phyloP scores from a whole-genome alignment of 2,113 vertebrate species.

The Nycticryphes semicollaris region DNA sequence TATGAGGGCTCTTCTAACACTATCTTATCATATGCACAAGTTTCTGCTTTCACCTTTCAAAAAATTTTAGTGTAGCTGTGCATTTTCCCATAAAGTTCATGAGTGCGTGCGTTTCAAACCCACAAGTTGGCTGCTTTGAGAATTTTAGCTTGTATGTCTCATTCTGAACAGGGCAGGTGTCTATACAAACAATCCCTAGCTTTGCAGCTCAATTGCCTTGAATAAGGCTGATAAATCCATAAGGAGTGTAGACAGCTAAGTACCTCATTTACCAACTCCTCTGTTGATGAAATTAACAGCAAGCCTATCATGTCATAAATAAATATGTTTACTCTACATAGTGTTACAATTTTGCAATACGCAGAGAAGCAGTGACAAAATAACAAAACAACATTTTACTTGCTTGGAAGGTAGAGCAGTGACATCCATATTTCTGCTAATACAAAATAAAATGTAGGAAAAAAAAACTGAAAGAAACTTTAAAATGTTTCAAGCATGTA shows the following conservation, averaged over 20 bases:
- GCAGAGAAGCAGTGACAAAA: background rate
- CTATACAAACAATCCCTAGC: background rate
- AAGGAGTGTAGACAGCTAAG: background rate
- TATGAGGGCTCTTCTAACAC: background rate
- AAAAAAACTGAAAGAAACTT: rapidly evolving
- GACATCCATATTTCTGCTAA: background rate
- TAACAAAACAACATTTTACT: background rate
- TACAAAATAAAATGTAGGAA: background rate
- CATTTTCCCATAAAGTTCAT: background rate
- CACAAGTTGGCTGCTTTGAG: background rate
- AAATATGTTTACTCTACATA: background rate
- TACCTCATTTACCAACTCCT: background rate
- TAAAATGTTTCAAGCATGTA: background rate
- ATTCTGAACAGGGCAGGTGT: background rate
- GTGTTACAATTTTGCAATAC: background rate
- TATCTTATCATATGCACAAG: background rate
- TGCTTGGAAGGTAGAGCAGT: background rate
- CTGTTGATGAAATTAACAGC: background rate
- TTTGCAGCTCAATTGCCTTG: background rate
- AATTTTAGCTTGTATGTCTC: background rate
- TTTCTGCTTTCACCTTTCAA: constrained; percentile 7
- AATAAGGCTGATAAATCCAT: background rate
- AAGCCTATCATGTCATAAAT: background rate
- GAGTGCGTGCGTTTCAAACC: background rate
- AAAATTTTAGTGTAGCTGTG: background rate